Evolutionary conservation across 1,140 invertebrate species (phyloP), one percentile per base, ranked within the genome.

Genomic region (Antheraea pernyi): DNA sequence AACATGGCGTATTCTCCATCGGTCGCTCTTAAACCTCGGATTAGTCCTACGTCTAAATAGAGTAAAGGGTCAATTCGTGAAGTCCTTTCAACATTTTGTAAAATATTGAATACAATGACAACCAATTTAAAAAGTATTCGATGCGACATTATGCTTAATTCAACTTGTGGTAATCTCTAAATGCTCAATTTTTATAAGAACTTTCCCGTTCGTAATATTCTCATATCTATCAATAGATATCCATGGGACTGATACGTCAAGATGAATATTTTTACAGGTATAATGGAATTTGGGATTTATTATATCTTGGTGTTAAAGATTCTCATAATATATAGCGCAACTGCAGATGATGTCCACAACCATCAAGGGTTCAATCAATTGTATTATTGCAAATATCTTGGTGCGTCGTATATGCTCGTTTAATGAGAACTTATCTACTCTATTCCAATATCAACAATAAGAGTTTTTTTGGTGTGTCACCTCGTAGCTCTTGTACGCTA

Each of bases 1-100:
- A 82, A 85, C 80, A 80, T 85, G 19, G 76, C 75, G 42, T 84
- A 85, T 39, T 78, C 77, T 0, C 83, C 83, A 71, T 84, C 80
- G 8, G 73, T 67, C 1, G 78, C 79, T 59, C 70, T 71, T 6
- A 82, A 22, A 8, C 83, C 80, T 30, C 72, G 67, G 13, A 84
- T 76, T 48, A 79, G 66, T 37, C 80, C 82, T 39, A 71, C 64
- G 16, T 75, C 74, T 4, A 76, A 78, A 13, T 76, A 63, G 22
- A 82, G 77, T 60, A 80, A 42, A 19, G 78, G 81, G 53, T 80
- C 78, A 39, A 78, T 71, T 48, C 65, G 60, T 19, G 67, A 46
- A 8, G 10, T 10, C 16, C 37, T 48, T 37, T 61, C 18, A 46
- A 19, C 37, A 46, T 62, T 39, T 22, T 48, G 46, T n/a, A 59